Percentiles rank a stretch among this genome's conserved stretches.
These are phyloP conservation scores for Pterostichus niger DNA, from an alignment of 2,888 invertebrate genomes.

Conservation along the genomic window DNA sequence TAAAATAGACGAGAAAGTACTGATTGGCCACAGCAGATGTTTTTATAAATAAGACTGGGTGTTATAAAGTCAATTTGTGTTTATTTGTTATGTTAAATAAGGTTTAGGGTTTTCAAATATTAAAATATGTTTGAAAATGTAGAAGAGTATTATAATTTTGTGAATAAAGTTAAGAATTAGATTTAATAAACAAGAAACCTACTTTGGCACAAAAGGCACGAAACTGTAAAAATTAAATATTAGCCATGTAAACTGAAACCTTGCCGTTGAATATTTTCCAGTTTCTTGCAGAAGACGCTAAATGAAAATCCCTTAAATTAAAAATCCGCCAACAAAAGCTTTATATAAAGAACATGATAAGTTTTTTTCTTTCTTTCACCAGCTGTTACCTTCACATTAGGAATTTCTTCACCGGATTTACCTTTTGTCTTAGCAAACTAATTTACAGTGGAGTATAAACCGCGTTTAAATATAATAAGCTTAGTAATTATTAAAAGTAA, in stretches of 20 bases:
- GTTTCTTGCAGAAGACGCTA: slow-evolving; percentile 10
- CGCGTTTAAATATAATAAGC: slow-evolving; percentile 54
- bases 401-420: slow-evolving; percentile 20
- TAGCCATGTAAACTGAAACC: slow-evolving; percentile 15
- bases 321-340: slow-evolving; percentile 43
- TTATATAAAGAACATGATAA: slow-evolving; percentile 38
- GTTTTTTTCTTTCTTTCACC: slow-evolving; percentile 33
- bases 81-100: too few relatives aligned
- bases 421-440: slow-evolving; percentile 46
- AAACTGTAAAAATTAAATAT: slow-evolving; percentile 29
- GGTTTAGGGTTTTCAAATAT: too few relatives aligned
- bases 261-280: slow-evolving; percentile 3
- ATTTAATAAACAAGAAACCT: slow-evolving; percentile 15
- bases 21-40: too few relatives aligned
- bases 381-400: slow-evolving; percentile 53
- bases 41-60: too few relatives aligned
- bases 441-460: slow-evolving; percentile 55
- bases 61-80: too few relatives aligned
- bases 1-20: too few relatives aligned
- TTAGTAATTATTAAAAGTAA: slow-evolving; percentile 53
- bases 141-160: neutral
- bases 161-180: neutral
- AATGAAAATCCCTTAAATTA: slow-evolving; percentile 55
- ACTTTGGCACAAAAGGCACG: slow-evolving; percentile 14
- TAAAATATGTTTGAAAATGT: too few relatives aligned